Percentiles rank a stretch among this genome's conserved stretches.
Evolutionary conservation across 1,140 invertebrate species (phyloP).

Genomic region (Drosophila azteca): DNA sequence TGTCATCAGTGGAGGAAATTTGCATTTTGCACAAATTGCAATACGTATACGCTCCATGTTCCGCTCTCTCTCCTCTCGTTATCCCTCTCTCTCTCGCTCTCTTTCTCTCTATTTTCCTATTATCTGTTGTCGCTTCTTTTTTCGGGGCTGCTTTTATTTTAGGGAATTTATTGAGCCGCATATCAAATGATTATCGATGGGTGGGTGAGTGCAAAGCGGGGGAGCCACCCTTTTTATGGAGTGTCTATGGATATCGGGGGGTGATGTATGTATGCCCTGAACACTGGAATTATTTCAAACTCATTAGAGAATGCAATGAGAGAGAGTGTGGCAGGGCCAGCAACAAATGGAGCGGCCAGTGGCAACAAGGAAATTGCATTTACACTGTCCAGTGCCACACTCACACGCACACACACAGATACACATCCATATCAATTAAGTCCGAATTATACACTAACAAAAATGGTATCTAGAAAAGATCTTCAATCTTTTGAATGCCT

Average conservation of each 20-base stretch:
- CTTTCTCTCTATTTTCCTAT: neutral
- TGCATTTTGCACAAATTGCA: constrained; percentile 81
- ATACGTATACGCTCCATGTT: constrained; percentile 64
- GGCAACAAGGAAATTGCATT: constrained; percentile 49
- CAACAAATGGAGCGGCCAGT: neutral
- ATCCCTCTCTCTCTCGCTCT: neutral
- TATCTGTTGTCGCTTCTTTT: constrained; percentile 10
- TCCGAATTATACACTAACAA: neutral
- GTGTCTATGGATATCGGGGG: constrained; percentile 11
- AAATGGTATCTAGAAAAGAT: no score
- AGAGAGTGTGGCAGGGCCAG: no score
- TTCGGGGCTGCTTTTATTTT: constrained; percentile 7
- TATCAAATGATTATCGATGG: constrained; percentile 40
- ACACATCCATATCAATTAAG: constrained; percentile 48
- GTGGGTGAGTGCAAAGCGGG: neutral
- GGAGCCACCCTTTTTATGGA: constrained; percentile 15
- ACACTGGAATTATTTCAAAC: constrained; percentile 61
- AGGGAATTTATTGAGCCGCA: constrained; percentile 32
- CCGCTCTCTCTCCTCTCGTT: constrained; percentile 16
- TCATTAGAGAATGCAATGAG: constrained; percentile 47
- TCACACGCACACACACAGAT: constrained; percentile 13
- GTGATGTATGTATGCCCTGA: neutral
- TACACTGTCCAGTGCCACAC: constrained; percentile 19
- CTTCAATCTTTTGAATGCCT: no score
- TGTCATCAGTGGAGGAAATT: constrained; percentile 80